A percentile compares a stretch with the other conserved stretches of the same genome.
Evolutionary conservation across 2,113 vertebrate genomes (phyloP).

Genomic region (Cryptotis parvus): DNA sequence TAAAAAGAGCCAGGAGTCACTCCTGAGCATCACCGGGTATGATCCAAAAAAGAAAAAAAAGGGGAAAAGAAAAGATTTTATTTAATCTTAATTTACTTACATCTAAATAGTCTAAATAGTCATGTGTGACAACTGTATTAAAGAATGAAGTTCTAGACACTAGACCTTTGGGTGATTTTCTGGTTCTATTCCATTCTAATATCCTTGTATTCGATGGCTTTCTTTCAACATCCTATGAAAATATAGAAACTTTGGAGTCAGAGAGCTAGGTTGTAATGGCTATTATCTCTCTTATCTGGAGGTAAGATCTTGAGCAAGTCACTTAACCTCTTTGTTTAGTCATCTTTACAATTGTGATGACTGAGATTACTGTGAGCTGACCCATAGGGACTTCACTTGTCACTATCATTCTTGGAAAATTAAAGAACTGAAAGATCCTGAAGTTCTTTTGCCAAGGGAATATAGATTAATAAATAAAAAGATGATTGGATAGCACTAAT

Average conservation of each 20-base stretch:
- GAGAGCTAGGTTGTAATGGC: neutral
- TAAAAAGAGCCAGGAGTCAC: too few species aligned
- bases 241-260: neutral
- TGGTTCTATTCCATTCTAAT: neutral
- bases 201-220: conserved; percentile 29
- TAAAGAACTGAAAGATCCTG: neutral
- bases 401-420: conserved; percentile 21
- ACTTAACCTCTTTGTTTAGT: conserved; percentile 4
- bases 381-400: neutral
- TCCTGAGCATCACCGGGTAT: too few species aligned
- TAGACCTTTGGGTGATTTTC: conserved; percentile 47
- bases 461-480: neutral
- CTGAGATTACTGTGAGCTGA: neutral
- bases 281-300: conserved; percentile 17
- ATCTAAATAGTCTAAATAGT: conserved; percentile 8
- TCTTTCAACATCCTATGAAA: conserved; percentile 5
- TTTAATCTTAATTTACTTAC: neutral
- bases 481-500: neutral
- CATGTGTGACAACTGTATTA: neutral
- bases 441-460: conserved; percentile 8
- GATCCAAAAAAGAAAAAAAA: too few species aligned
- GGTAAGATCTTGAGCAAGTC: conserved; percentile 32
- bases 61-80: too few species aligned
- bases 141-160: neutral
- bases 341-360: neutral